Evolutionary conservation across 2,113 vertebrate genomes (phyloP), one percentile per base, ranked within the genome.

Genomic region (Oncorhynchus kisutch): DNA sequence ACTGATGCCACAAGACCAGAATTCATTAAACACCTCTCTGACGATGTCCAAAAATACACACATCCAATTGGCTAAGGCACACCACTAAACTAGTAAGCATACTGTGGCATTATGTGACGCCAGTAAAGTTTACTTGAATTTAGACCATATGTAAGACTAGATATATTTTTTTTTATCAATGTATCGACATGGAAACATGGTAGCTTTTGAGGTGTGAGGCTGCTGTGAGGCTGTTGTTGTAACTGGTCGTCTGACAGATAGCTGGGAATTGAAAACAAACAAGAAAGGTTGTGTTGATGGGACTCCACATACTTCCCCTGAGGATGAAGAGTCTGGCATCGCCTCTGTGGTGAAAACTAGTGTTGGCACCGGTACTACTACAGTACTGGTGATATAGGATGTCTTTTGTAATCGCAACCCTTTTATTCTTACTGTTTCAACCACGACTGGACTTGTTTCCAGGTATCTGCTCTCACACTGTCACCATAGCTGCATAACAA

Each of bases 401-500:
- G 4, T 22, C 1, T n/a, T 62, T 60, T 22, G 20, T 62, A n/a
- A 54, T 11, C 3, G 13, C 59, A 62, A 24, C 18, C 20, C 59
- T 16, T 22, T 11, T 24, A 11, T 62, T 11, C 39, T 11, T 78
- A 86, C 25, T 8, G 6, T 18, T 68, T 78, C 83, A 85, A 81
- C 76, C 79, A 22, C 76, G 13, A 20, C 25, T 31, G 18, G 7
- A 18, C 67, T 78, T 51, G 60, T 74, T 78, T 68, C 81, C 76
- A 79, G 79, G 81, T 67, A 85, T 25, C 51, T 18, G n/a, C 25
- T 25, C 70, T 79, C 75, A 67, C 80, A 79, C 79, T 70, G 85
- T 91, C 84, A 49, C 86, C 84, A 89, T 89, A 88, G 84, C 11
- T 80, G 78, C 86, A 85, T 79, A 88, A 90, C 84, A 90, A 93